Conservation (phyloP, 2,797 vertebrate species). For the Macrochelys suwanniensis region DNA sequence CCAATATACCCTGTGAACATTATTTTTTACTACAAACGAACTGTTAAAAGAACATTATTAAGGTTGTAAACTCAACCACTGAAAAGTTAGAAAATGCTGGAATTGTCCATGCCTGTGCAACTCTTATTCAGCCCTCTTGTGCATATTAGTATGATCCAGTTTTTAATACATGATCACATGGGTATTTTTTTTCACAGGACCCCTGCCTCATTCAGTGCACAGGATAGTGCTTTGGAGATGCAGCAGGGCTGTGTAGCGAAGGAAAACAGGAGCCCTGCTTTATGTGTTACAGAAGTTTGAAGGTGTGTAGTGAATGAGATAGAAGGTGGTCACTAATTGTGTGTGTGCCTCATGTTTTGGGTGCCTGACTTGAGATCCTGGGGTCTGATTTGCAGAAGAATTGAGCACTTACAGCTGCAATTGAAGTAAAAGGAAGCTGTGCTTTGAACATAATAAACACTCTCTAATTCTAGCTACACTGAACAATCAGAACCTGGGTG, state of each 20-base stretch:
- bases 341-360: not conserved
- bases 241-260: not conserved
- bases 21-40: not conserved
- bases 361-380: not conserved
- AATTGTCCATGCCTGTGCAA: not conserved
- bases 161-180: not conserved
- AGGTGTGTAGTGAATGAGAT: not conserved
- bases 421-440: not conserved
- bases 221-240: not conserved
- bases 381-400: not conserved
- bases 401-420: not conserved
- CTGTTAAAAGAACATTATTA: not conserved
- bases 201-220: not conserved
- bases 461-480: not conserved
- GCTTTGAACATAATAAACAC: not conserved
- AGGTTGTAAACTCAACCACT: not conserved
- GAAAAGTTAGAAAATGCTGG: not conserved
- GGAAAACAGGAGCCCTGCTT: not conserved
- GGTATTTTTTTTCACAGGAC: too few relatives aligned
- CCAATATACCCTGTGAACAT: not conserved
- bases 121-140: not conserved
- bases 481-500: not conserved
- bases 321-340: not conserved
- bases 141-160: not conserved
- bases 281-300: not conserved